Evolutionary conservation across 37 sponge, comb jelly and placozoan species (phyloP), one percentile per base, ranked within the genome.

Genomic region (Crambe crambe): DNA sequence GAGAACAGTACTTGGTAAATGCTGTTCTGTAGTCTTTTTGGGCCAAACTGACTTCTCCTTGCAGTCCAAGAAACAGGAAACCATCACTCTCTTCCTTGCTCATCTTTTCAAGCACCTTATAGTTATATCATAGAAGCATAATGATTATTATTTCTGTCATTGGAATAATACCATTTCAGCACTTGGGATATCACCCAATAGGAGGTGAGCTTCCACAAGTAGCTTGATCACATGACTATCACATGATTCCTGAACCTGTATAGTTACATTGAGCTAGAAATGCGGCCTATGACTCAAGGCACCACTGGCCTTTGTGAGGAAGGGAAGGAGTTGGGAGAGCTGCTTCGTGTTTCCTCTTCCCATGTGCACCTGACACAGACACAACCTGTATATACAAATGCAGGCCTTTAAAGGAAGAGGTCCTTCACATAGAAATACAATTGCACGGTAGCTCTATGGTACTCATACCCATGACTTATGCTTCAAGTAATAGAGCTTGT

Each of bases 201-300:
- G 32, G 4, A 86, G 40, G 42, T 67, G 47, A 1, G 70, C 80
- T 32, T 42, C 80, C 15, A 66, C 58, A 0, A 70, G 56, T 2
- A 60, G n/a, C 4, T 31, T 64, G 20, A 54, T 86, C 75, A 80
- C 81, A 80, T 80, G 76, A 74, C 30, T 30, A 29, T 86, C 81
- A 80, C 69, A 64, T 71, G 42, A 12, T 54, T 66, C 63, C 64
- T 77, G 61, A 47, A 74, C 56, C 74, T 74, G 57, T 8, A 72
- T 25, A 26, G 20, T n/a, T n/a, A 40, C 34, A 66, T 66, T 36
- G 41, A 70, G 59, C 59, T 26, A 26, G 59, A 18, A 9, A 51
- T 51, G 54, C n/a, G n/a, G n/a, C n/a, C n/a, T n/a, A n/a, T n/a
- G n/a, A n/a, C n/a, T n/a, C n/a, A n/a, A n/a, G n/a, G n/a, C n/a